Conservation (phyloP, 2,113 vertebrate species). For the Camelus dromedarius region DNA sequence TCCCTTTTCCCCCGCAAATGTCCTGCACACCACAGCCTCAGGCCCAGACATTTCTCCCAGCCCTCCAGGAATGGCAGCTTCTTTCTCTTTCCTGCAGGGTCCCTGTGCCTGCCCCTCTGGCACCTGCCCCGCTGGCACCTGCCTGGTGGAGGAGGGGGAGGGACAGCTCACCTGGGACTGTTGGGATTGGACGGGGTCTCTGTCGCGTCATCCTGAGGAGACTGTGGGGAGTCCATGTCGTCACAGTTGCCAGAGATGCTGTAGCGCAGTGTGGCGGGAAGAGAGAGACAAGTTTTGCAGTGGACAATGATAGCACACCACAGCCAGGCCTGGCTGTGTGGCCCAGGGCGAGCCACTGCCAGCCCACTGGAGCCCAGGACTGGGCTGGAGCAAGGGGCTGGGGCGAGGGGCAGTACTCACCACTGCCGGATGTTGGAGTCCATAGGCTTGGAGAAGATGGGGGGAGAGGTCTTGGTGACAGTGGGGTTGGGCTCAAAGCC, state of each 20-base stretch:
- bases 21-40: not conserved
- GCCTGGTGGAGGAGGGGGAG: not conserved
- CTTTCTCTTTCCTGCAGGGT: not conserved
- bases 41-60: not conserved
- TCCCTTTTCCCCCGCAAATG: not conserved
- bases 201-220: conserved; percentile 88
- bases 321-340: not conserved
- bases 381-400: no score
- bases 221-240: conserved; percentile 91
- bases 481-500: conserved; percentile 87
- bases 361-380: not conserved
- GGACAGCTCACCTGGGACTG: conserved; percentile 80
- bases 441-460: conserved; percentile 90
- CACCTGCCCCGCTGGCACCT: not conserved
- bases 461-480: conserved; percentile 86
- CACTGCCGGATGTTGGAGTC: conserved; percentile 90
- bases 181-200: conserved; percentile 88
- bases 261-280: not conserved
- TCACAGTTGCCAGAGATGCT: conserved; percentile 88
- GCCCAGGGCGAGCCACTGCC: not conserved
- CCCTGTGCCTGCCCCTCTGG: not conserved
- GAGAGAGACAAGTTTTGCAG: not conserved
- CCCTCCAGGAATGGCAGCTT: not conserved
- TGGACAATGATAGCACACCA: no score
- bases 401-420: conserved; percentile 78